These are phyloP conservation scores for Lamprologus ornatipinnis DNA, from an alignment of 2,113 vertebrate genomes.

Conservation along the genomic window DNA sequence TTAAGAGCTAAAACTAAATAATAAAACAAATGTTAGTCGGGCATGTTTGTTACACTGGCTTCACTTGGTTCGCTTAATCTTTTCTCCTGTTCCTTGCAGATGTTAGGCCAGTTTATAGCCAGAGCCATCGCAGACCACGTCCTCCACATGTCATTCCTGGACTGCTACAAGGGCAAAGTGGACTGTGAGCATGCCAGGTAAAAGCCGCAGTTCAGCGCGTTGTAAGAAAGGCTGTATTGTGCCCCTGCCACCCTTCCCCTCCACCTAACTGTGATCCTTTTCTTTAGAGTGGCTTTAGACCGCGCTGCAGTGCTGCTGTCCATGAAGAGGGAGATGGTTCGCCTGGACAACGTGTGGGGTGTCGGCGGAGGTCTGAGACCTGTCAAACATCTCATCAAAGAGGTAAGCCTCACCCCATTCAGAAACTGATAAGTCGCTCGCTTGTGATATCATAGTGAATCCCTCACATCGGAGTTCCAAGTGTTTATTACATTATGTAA, in stretches of 20 bases:
- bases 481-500: neutral
- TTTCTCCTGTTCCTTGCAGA: constrained; percentile 54
- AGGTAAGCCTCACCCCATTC: constrained; percentile 55
- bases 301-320: constrained; percentile 76
- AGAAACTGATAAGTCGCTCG: neutral
- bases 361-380: constrained; percentile 82
- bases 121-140: constrained; percentile 82
- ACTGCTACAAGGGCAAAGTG: constrained; percentile 82
- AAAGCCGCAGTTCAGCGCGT: neutral
- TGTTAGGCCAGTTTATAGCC: constrained; percentile 85
- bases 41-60: neutral
- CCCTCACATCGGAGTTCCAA: neutral
- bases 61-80: neutral
- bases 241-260: neutral
- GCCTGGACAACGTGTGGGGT: constrained; percentile 84
- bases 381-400: constrained; percentile 82
- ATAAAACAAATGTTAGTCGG: neutral
- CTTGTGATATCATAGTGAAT: neutral
- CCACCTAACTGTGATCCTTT: neutral
- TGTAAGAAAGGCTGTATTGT: neutral
- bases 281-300: constrained; percentile 77
- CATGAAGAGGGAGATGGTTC: constrained; percentile 79
- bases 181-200: constrained; percentile 82
- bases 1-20: neutral
- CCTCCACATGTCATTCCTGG: constrained; percentile 77